Evolutionary conservation across 2,113 vertebrate genomes (phyloP), one percentile per base, ranked within the genome.

Genomic region (Rhea pennata): DNA sequence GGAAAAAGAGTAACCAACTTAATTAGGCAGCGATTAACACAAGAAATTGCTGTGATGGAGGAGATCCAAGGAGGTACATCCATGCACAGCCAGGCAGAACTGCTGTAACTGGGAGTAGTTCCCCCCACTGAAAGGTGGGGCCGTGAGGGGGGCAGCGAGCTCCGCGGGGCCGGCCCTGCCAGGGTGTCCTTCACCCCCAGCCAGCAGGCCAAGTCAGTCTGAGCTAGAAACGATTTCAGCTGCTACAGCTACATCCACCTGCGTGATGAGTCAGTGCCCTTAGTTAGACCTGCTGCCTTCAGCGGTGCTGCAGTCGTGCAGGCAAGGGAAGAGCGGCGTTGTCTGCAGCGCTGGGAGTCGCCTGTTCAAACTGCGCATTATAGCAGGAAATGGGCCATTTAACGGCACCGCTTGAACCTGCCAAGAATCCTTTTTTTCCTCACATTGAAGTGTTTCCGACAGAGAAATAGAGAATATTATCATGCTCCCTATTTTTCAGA

Each of bases 281-380:
- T 58, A 0, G 0, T 31, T 58, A 6, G 54, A 27, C 29, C 14
- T 0, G 0, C 14, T 15, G 1, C 40, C 21, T 3, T 33, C 7
- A 9, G 1, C 0, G 46, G 56, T 46, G 8, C 53, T 19, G 1
- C 0, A 1, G 50, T 3, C 29, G 26, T 9, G 87, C 64, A 0
- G 0, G 50, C 64, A 42, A 33, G 58, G n/a, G 58, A n/a, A 48
- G 20, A 0, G 22, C 56, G 33, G 27, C 3, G 0, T 2, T 40
- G 14, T 24, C 3, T 1, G n/a, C n/a, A 2, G 1, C 23, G 21
- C 51, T 67, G 48, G 65, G 58, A 42, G 40, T 9, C 21, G 1
- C n/a, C n/a, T 15, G 3, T 72, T 81, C 65, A 65, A 93, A 40
- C 44, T 78, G 46, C 1, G 2, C 26, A 7, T 92, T 90, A 21